Conservation (phyloP, 2,888 invertebrate genomes). For the Agrotis puta region DNA sequence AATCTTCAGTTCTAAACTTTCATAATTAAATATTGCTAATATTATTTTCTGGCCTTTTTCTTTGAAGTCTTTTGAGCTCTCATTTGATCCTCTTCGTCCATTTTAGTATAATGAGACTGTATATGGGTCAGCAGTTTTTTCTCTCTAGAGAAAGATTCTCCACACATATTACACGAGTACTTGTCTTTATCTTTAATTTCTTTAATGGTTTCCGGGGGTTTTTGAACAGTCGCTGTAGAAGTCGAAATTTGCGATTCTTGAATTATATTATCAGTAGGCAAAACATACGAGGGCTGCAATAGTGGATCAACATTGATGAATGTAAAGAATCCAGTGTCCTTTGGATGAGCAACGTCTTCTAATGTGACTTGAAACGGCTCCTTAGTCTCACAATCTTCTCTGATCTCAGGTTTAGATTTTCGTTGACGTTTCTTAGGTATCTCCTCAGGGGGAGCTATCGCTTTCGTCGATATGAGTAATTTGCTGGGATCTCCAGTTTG, state of each 20-base stretch:
- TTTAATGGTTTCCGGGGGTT: conserved; percentile 59
- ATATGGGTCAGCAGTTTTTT: conserved; percentile 86
- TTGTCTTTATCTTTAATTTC: conserved; percentile 69
- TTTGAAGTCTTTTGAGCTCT: conserved; percentile 69
- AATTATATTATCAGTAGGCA: conserved; percentile 85
- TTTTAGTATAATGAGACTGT: conserved; percentile 83
- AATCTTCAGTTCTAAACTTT: conserved; percentile 6
- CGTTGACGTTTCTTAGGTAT: conserved; percentile 74
- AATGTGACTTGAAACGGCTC: conserved; percentile 78
- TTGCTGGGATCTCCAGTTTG: conserved; percentile 87
- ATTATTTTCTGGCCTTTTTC: conserved; percentile 68
- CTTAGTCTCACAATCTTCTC: conserved; percentile 43
- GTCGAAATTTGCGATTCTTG: conserved; percentile 88
- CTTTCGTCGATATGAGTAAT: conserved; percentile 86
- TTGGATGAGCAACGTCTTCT: conserved; percentile 75
- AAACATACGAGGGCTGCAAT: conserved; percentile 84
- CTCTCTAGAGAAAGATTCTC: conserved; percentile 82
- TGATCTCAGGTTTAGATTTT: conserved; percentile 70
- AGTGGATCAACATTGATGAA: conserved; percentile 88
- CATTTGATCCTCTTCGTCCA: conserved; percentile 82
- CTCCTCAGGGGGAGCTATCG: conserved; percentile 71
- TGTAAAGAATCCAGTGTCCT: conserved; percentile 82
- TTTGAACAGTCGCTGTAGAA: conserved; percentile 73
- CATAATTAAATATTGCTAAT: background rate
- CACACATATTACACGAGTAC: conserved; percentile 86